Evolutionary conservation across 2,113 vertebrate species (phyloP), one percentile per base, ranked within the genome.

Genomic region (Puffinus mauretanicus): DNA sequence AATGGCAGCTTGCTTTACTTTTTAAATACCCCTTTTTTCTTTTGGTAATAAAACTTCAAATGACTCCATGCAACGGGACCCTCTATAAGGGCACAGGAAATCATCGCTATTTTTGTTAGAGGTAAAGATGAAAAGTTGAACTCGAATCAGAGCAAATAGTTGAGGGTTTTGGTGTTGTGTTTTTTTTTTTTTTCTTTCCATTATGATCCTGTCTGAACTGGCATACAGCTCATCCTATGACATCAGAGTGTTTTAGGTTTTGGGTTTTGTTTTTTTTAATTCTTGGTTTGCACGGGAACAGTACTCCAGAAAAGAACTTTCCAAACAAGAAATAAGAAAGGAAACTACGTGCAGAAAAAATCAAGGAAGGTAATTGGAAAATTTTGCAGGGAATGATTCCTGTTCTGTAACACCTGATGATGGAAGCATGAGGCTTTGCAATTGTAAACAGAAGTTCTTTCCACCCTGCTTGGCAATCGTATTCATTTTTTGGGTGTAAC

Each of bases 401-500:
- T 91, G 73, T 85, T 82, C 82, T 57, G 60, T 82, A 81, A 90
- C 87, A 97, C 87, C 96, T 93, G 93, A 83, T 96, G 94, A 96
- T 93, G 93, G 94, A 93, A 86, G 93, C 82, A 72, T 60, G 87
- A 90, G 61, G 78, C 81, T 95, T 96, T 95, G 89, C 94, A 95
- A 92, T 86, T 84, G 69, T 91, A 93, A 95, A 94, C 89, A 92
- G 86, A 96, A 90, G 82, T 91, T 96, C 92, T 96, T 89, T 90
- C 89, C 89, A 83, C 52, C 86, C 88, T 81, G 75, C 78, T 91
- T 97, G 93, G 88, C 84, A 91, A 51, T 44, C 22, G 0, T 70
- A 69, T 78, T 95, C 77, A 66, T 81, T 94, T 93, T 92, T 93
- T 94, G 94, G 96, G 96, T 95, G 96, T 96, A 96, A 96, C 88